Percentiles rank a stretch among this genome's conserved stretches.
These are phyloP conservation scores for Himalopsyche kuldschensis DNA, from an alignment of 2,888 invertebrate species.

Conservation along the genomic window DNA sequence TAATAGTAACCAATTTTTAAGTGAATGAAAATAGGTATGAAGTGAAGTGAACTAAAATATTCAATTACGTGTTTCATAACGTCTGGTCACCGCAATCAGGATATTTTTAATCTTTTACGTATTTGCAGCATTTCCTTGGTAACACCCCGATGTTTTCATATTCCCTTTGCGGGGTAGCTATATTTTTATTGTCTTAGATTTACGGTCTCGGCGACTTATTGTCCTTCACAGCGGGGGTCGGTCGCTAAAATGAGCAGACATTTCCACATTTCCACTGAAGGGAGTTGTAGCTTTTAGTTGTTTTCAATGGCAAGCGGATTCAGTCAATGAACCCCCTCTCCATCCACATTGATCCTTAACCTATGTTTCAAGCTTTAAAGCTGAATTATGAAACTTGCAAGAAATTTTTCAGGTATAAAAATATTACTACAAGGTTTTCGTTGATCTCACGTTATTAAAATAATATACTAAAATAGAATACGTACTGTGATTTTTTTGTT, in stretches of 20 bases:
- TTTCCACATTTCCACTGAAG: conserved; percentile 3
- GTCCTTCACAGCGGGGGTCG: conserved; percentile 29
- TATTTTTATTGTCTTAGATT: conserved; percentile 36
- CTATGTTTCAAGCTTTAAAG: background rate
- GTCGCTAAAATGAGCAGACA: conserved; percentile 30
- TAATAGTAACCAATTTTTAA: no score
- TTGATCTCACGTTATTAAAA: no score
- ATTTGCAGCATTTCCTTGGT: conserved; percentile 3
- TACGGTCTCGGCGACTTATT: conserved; percentile 30
- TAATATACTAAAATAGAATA: no score
- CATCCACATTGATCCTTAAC: background rate
- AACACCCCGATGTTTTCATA: conserved; percentile 8
- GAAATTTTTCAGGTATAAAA: no score
- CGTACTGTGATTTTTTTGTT: no score
- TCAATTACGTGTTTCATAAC: no score
- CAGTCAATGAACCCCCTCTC: background rate
- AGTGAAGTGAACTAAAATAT: no score
- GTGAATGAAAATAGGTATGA: no score
- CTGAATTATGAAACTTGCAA: background rate
- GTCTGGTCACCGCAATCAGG: background rate
- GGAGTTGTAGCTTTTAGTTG: background rate
- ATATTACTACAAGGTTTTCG: no score
- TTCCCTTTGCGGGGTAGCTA: conserved; percentile 2
- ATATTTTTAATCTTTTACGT: background rate
- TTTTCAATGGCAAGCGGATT: background rate